A percentile compares a stretch with the other conserved stretches of the same genome.
phyloP scores from a whole-genome alignment of 2,797 vertebrate genomes.

The Crocidura indochinensis region DNA sequence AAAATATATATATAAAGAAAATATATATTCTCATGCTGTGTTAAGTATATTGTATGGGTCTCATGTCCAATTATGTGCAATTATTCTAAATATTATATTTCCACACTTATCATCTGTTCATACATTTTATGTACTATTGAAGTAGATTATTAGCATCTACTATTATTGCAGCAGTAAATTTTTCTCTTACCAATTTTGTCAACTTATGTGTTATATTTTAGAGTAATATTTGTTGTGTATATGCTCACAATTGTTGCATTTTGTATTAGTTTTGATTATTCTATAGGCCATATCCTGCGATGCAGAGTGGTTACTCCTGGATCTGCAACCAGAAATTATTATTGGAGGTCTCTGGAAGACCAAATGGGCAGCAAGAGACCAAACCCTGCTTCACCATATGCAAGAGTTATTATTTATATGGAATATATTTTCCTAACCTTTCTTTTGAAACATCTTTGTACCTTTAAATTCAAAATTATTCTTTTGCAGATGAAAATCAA shows the following conservation, averaged over 20 bases:
- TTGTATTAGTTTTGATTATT: background rate
- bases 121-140: conserved; percentile 29
- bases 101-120: background rate
- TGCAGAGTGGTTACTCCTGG: too few species aligned
- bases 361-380: too few species aligned
- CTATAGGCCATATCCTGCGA: too few species aligned
- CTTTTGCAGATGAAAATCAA: background rate
- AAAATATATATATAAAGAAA: conserved; percentile 8
- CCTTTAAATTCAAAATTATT: conserved; percentile 28
- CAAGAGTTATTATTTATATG: background rate
- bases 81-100: background rate
- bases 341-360: too few species aligned
- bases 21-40: background rate
- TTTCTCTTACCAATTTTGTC: background rate
- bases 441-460: background rate
- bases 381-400: background rate
- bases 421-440: background rate
- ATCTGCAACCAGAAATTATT: too few species aligned
- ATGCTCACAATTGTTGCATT: background rate
- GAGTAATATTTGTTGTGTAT: background rate
- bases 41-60: background rate
- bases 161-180: background rate
- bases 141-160: background rate
- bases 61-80: background rate
- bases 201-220: background rate